phyloP scores from a whole-genome alignment of 2,797 vertebrate genomes.

The Coluber constrictor region DNA sequence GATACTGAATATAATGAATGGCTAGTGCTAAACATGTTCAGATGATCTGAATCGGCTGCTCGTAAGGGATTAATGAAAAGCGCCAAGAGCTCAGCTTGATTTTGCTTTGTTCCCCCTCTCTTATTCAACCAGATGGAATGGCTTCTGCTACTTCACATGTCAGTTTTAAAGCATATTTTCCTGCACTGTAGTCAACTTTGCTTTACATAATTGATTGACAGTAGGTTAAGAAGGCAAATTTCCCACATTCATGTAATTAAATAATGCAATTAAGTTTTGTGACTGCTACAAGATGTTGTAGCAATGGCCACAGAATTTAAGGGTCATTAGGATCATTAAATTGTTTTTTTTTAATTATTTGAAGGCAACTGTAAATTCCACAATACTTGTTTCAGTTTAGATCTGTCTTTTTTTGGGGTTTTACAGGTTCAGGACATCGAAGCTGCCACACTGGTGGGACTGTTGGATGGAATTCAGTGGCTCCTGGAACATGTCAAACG shows the following conservation, averaged over 20 bases:
- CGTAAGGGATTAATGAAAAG: neutral
- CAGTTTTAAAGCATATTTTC: conserved; percentile 15
- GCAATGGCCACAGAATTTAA: neutral
- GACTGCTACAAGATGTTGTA: neutral
- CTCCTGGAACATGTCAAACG: conserved; percentile 80
- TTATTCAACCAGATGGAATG: neutral
- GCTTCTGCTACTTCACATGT: conserved; percentile 5
- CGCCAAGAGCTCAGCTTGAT: neutral
- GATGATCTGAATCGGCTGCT: neutral
- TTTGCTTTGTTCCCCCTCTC: neutral
- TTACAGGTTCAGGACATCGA: conserved; percentile 85
- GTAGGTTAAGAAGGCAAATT: neutral
- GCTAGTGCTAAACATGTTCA: neutral
- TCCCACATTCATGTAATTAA: neutral
- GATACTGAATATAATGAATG: neutral
- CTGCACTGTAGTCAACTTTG: neutral
- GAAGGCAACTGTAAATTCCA: neutral
- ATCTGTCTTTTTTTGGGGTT: neutral
- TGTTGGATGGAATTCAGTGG: conserved; percentile 87
- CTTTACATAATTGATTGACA: neutral
- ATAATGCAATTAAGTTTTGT: neutral
- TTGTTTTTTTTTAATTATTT: neutral
- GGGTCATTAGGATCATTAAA: neutral
- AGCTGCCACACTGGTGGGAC: conserved; percentile 80
- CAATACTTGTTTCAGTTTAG: neutral